A percentile compares a stretch with the other conserved stretches of the same genome.
phyloP scores from a whole-genome alignment of 2,888 invertebrate species.

The Mylabris sibirica region DNA sequence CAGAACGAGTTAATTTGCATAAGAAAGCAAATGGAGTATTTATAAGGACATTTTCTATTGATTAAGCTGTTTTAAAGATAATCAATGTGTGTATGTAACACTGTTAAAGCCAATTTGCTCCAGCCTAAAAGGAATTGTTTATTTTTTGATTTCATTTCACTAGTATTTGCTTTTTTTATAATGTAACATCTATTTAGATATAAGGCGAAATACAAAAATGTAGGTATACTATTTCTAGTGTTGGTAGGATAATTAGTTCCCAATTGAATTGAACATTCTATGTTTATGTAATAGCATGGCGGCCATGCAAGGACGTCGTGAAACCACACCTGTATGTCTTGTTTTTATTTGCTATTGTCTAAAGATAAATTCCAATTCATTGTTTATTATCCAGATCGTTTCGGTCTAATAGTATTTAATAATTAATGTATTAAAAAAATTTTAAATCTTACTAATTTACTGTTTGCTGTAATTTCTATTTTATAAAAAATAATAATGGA shows the following conservation, averaged over 20 bases:
- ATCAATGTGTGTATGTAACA: neutral
- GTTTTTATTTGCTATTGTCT: slow-evolving; percentile 46
- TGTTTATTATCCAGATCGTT: slow-evolving; percentile 47
- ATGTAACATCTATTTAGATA: neutral
- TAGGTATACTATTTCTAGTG: slow-evolving; percentile 3
- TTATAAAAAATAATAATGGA: too few species aligned
- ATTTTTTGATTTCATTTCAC: too few species aligned
- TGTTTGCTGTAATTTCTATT: neutral
- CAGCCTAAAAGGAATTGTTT: neutral
- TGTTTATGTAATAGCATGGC: slow-evolving; percentile 35
- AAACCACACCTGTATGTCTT: slow-evolving; percentile 48
- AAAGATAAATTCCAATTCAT: slow-evolving; percentile 47
- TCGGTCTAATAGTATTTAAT: slow-evolving; percentile 30
- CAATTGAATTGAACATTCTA: slow-evolving; percentile 33
- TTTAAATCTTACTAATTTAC: slow-evolving; percentile 12
- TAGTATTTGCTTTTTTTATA: neutral
- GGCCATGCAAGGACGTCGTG: slow-evolving; percentile 50
- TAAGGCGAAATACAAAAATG: neutral
- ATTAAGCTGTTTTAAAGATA: neutral
- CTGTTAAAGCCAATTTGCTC: neutral
- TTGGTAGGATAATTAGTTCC: slow-evolving; percentile 26
- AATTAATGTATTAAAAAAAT: slow-evolving; percentile 18
- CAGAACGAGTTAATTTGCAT: neutral
- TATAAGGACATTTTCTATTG: slow-evolving; percentile 3
- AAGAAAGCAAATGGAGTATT: neutral